Evolutionary conservation across 2,888 invertebrate genomes (phyloP).

Genomic region (Hanleya hanleyi): DNA sequence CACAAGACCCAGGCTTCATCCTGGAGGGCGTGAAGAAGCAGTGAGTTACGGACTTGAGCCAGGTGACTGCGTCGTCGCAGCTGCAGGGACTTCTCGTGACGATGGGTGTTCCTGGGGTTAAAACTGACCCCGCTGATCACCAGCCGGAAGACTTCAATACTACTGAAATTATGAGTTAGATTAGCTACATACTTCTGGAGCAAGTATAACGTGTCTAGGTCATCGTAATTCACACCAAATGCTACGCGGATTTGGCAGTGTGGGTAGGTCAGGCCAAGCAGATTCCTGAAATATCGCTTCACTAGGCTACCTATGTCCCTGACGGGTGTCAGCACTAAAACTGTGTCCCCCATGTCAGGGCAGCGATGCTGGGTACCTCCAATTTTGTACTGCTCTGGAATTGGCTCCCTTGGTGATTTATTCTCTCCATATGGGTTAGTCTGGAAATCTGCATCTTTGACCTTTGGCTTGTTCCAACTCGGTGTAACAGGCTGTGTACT

Average conservation of each 20-base stretch:
- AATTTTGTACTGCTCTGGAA: not conserved
- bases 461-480: not conserved
- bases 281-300: constrained; percentile 30
- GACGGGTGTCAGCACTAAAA: constrained; percentile 44
- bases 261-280: constrained; percentile 42
- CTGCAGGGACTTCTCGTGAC: constrained; percentile 34
- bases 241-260: constrained; percentile 40
- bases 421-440: not conserved
- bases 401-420: not conserved
- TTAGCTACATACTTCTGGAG: constrained; percentile 9
- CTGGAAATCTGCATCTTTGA: not conserved
- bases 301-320: constrained; percentile 30
- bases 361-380: not conserved
- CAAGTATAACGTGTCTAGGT: constrained; percentile 24
- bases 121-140: not conserved
- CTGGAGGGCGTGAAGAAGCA: constrained; percentile 32
- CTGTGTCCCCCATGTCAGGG: not conserved
- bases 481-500: too few species aligned
- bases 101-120: not conserved
- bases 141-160: constrained; percentile 27
- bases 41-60: constrained; percentile 38
- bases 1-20: constrained; percentile 43
- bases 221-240: constrained; percentile 44
- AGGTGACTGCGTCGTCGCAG: constrained; percentile 36
- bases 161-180: constrained; percentile 25